Base-by-base conservation (phyloP, 2,113 vertebrate genomes). In the Athene noctua region DNA sequence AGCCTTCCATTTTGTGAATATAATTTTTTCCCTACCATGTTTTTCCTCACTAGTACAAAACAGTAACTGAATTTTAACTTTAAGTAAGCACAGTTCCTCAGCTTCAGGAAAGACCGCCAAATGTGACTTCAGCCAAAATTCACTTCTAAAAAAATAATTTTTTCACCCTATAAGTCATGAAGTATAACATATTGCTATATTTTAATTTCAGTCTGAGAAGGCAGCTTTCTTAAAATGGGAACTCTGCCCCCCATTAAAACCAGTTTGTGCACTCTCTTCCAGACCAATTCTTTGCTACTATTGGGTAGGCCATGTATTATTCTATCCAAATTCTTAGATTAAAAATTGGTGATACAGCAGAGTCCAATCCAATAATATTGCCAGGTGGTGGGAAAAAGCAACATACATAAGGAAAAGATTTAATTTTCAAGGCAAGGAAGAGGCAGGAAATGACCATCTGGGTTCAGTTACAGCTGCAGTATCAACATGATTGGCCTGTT, bases 391-490 rank as follows among this genome's bases (percentile, higher is more conserved):
- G 92, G 65, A 32, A 94, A 86, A 96, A 93, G 10, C 49, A 83
- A 70, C 27, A 79, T 32, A n/a, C 57, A 42, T 54, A 88, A 91
- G 90, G 92, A 95, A 95, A 88, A 49, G 57, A 86, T 92, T 94
- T 89, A 46, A 92, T 90, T 93, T 96, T 52, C 83, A 91, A 86
- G 86, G 72, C 90, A 79, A 92, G 51, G 80, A 94, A 80, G 86
- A 92, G 38, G 42, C 90, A 96, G 66, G 74, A 95, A 96, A 94
- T 49, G 29, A 90, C 86, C 95, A 95, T 95, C 91, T 97, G 97
- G 42, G 58, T 83, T 95, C 46, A 90, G 73, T 96, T 95, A 94
- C 78, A 94, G 92, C 92, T 95, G 86, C 51, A 85, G 32, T 32
- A 89, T 91, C 91, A 86, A 78, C 73, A 83, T 4, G 57, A 66